Evolutionary conservation across 1,140 invertebrate genomes (phyloP), one percentile per base, ranked within the genome.

Genomic region (Eueides isabella): DNA sequence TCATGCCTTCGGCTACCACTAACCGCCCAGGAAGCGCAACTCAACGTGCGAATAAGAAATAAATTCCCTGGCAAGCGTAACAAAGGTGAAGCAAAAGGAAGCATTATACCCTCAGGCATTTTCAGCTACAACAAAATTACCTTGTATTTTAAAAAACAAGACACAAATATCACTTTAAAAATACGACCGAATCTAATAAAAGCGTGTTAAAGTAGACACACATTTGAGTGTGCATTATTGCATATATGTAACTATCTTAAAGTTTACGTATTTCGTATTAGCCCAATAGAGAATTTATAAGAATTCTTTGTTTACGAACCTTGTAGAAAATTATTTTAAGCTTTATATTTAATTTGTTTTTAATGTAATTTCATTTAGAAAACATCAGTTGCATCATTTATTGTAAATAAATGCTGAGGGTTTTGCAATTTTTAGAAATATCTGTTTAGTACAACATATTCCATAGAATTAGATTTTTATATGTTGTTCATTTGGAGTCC

Each of bases 21-120:
- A 89, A 84, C 88, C 89, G 88, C 90, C 90, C 90, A 92, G 90
- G 90, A 92, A 92, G 90, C 84, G 82, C 80, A 80, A 87, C 85
- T 91, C 88, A 91, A 85, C 90, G 82, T 85, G 88, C 85, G 85
- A 90, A 90, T 90, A 89, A 89, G 87, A 92, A 91, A 90, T 89
- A 90, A 91, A 92, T 89, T 88, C 85, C 75, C 77, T 84, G 85
- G 84, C 90, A 86, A 90, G 87, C 89, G 89, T 92, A 92, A 92
- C 90, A 90, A 91, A 91, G 88, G 84, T 89, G 82, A 90, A 90
- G 86, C 87, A 87, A 91, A 90, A 89, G 85, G 68, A 87, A 91
- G 83, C 82, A 75, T 80, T 77, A 62, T 72, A 69, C 44, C 85
- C 83, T 80, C 33, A 72, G 82, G 88, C 88, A 81, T 63, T 77